Evolutionary conservation across 2,888 invertebrate species (phyloP).

Genomic region (Conomelus anceps): DNA sequence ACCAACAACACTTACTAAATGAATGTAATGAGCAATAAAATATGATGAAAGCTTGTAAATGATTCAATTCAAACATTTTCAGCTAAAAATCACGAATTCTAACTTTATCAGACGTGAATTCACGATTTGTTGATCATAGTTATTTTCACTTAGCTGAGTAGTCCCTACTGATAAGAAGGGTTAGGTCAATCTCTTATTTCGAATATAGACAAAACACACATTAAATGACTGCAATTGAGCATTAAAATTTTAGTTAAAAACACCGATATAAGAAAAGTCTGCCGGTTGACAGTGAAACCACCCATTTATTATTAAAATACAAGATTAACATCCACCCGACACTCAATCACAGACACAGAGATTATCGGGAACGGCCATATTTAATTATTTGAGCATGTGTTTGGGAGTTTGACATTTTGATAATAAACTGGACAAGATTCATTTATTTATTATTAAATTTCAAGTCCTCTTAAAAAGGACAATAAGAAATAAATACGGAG

Average conservation of each 20-base stretch:
- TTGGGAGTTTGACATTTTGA: not conserved
- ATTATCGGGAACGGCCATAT: constrained; percentile 2
- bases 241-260: not conserved
- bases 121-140: not conserved
- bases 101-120: not conserved
- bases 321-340: not conserved
- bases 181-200: not conserved
- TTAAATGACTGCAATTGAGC: not conserved
- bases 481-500: too few species aligned
- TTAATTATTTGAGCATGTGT: constrained; percentile 4
- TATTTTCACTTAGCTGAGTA: not conserved
- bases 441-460: not conserved
- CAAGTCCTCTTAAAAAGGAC: too few species aligned
- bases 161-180: constrained; percentile 11
- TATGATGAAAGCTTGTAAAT: not conserved
- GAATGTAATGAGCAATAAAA: not conserved
- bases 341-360: not conserved
- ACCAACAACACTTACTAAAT: not conserved
- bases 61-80: not conserved
- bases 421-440: not conserved
- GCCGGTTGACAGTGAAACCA: not conserved
- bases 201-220: not conserved
- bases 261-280: not conserved
- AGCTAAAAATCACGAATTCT: not conserved
- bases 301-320: not conserved